Base-by-base conservation (phyloP, 2,113 vertebrate species). In the Balaeniceps rex region DNA sequence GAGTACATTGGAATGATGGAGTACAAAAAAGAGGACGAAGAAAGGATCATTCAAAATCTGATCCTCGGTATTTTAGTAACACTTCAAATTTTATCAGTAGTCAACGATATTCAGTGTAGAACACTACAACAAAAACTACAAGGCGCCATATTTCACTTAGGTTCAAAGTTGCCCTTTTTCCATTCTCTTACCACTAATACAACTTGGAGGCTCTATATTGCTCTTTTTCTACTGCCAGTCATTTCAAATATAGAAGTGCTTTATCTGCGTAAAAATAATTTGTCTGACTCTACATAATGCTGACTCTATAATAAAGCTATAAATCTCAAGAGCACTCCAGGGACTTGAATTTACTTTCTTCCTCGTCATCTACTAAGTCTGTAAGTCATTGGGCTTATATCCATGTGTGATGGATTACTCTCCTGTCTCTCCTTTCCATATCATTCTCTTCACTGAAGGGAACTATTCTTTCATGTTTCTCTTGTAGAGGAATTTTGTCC, bases 1-100 rank as follows among this genome's bases (percentile, higher is more conserved):
- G 99, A 99, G 54, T 99, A 99, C 93, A 93, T 99, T 18, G 99
- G 99, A 87, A 99, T 99, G 99, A 97, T 99, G 98, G 99, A 99
- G 85, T 99, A 99, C 98, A 98, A 97, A 93, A 98, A 94, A 80
- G 99, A 99, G 61, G 99, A 99, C 4, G 99, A 99, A 97, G 92
- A 97, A 86, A 98, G 94, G 88, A 98, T 99, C 52, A 97, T 99
- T 95, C 98, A 98, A 57, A 99, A 98, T 93, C 98, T 99, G 75
- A 98, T 99, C 90, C 97, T 99, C 4, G 99, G 99, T 99, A 99
- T 76, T 92, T 36, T 71, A 63, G 65, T 83, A 58, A 44, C 52
- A 58, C 47, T 82, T 91, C 46, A 25, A 4, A 44, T 55, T 70
- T 78, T 60, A 36, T 34, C 75, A 61, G 28, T 89, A 13, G 42